Percentiles rank a stretch among this genome's conserved stretches.
These are phyloP conservation scores for Spea bombifrons DNA, from an alignment of 2,113 vertebrate species.

Conservation along the genomic window DNA sequence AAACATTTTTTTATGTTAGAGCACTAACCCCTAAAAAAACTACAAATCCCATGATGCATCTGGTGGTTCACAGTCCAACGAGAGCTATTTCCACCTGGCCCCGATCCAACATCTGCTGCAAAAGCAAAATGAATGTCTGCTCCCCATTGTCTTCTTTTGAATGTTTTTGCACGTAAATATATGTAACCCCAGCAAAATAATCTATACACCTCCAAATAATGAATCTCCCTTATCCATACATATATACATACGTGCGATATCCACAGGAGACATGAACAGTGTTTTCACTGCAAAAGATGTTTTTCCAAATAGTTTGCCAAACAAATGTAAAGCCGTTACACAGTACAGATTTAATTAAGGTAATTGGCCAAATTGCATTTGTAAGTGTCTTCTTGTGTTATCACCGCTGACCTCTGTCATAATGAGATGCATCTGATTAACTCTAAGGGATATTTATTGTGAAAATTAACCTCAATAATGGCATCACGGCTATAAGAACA, in stretches of 20 bases:
- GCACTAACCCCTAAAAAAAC: no score
- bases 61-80: no score
- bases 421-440: constrained; percentile 67
- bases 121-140: no score
- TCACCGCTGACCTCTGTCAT: constrained; percentile 75
- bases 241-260: neutral
- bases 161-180: no score
- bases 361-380: constrained; percentile 90
- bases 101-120: no score
- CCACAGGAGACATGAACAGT: neutral
- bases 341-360: constrained; percentile 83
- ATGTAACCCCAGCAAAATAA: no score
- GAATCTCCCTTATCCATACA: no score
- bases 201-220: no score
- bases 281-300: constrained; percentile 49
- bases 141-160: no score
- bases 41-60: no score
- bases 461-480: constrained; percentile 80
- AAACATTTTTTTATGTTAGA: no score
- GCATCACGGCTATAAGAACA: constrained; percentile 58
- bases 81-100: no score
- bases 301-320: constrained; percentile 69
- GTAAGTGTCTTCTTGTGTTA: constrained; percentile 80
- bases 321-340: constrained; percentile 77
- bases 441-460: constrained; percentile 74